Evolutionary conservation across 2,113 vertebrate species (phyloP).

Genomic region (Lophotis ruficrista): DNA sequence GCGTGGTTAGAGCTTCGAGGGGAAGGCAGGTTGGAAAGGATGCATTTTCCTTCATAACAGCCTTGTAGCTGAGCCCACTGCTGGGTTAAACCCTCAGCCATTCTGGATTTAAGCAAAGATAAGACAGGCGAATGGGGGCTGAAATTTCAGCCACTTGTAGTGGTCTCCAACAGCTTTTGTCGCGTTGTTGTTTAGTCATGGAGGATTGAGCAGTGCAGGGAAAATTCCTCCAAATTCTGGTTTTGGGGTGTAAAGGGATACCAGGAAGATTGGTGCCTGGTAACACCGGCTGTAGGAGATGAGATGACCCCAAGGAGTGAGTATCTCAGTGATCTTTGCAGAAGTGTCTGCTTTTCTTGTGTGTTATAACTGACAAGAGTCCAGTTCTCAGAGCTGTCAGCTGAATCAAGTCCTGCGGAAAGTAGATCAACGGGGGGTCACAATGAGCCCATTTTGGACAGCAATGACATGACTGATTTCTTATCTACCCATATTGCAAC

Average conservation of each 20-base stretch:
- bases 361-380: no score
- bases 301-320: not conserved
- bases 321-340: not conserved
- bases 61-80: not conserved
- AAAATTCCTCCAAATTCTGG: accelerated
- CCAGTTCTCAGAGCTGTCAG: not conserved
- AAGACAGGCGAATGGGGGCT: not conserved
- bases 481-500: not conserved
- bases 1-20: accelerated
- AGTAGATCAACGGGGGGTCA: not conserved
- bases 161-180: not conserved
- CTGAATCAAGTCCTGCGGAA: not conserved
- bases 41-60: not conserved
- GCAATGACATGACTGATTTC: not conserved
- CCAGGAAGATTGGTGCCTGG: not conserved
- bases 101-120: not conserved
- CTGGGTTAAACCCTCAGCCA: not conserved
- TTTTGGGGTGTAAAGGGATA: not conserved
- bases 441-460: not conserved
- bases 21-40: not conserved
- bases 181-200: not conserved
- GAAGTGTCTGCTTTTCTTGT: not conserved
- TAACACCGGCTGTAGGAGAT: accelerated
- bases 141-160: not conserved
- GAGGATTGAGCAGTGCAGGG: not conserved